Base-by-base conservation (phyloP, 2,888 invertebrate species). In the Eupithecia abbreviata region DNA sequence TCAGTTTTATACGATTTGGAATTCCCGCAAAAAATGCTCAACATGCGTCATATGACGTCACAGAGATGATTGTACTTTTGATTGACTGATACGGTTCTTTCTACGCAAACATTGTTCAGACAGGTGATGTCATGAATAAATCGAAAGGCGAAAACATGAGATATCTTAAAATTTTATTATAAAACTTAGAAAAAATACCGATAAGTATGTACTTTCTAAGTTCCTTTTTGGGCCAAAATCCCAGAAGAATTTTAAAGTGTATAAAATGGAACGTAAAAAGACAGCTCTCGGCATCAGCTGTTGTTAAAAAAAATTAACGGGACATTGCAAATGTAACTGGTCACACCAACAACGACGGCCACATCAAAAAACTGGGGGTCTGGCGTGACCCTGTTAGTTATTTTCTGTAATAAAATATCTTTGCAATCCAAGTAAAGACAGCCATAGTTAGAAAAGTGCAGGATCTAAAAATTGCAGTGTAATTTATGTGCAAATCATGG, bases 301-400 rank as follows among this genome's bases (percentile, higher is more conserved):
- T 94, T 94, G 90, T 87, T 90, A 92, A 93, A 94, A 93, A 94
- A 62, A 94, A 93, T 84, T 94, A 94, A 94, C 94, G 94, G 94
- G 93, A 93, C 88, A 92, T 91, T 89, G 88, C 88, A 89, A 92
- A 92, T 89, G 87, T 90, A 91, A 92, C 92, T 95, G 94, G 94
- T 94, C 94, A 94, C 94, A 93, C 93, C 85, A 91, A 91, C 85
- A 91, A 91, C 92, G 92, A 91, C 93, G 92, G 94, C 94, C 94
- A 95, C 94, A 94, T 94, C 94, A 94, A 94, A 93, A 88, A 91
- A 92, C 92, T 90, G 92, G 93, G 94, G 93, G 93, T 92, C 92
- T 94, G 91, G 94, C 93, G 94, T 95, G 94, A 94, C 94, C 94
- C 94, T 95, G 94, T 94, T 94, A 93, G 88, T 94, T 93, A 92